Percentiles rank a stretch among this genome's conserved stretches.
These are phyloP conservation scores for Numida meleagris DNA, from an alignment of 2,113 vertebrate species.

Conservation along the genomic window DNA sequence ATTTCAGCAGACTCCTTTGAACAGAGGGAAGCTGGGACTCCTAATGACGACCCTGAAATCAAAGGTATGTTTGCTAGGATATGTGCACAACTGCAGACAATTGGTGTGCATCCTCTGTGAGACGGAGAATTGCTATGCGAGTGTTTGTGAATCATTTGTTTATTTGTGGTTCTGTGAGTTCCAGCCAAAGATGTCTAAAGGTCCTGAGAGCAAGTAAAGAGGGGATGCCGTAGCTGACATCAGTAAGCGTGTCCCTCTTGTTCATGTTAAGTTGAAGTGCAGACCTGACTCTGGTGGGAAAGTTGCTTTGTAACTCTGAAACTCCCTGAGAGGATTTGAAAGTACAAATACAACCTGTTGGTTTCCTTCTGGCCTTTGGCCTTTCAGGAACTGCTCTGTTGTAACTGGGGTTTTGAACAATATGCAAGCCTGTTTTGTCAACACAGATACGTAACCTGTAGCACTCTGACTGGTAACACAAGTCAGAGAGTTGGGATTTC, in stretches of 20 bases:
- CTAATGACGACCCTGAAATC: constrained; percentile 89
- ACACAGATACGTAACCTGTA: neutral
- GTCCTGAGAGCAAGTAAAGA: neutral
- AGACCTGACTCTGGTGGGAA: constrained; percentile 18
- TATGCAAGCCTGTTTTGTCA: constrained; percentile 44
- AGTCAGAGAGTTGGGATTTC: neutral
- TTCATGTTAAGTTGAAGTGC: neutral
- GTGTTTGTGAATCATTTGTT: neutral
- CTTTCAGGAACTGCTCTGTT: constrained; percentile 39
- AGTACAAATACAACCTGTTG: constrained; percentile 32
- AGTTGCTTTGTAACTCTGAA: constrained; percentile 30
- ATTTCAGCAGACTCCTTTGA: constrained; percentile 97
- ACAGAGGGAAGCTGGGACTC: constrained; percentile 93
- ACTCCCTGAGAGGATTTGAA: neutral
- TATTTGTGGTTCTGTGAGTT: neutral
- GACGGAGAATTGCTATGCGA: neutral
- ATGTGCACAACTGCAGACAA: neutral
- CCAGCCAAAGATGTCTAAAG: neutral
- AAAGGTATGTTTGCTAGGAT: constrained; percentile 83
- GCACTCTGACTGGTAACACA: neutral
- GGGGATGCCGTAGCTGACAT: constrained; percentile 12
- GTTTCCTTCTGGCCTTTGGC: constrained; percentile 42
- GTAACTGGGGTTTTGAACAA: constrained; percentile 27
- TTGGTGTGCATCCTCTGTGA: neutral
- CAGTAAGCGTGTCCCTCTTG: neutral